These are phyloP conservation scores for Tauraco hartlaubi DNA, from an alignment of 2,797 vertebrate genomes.

Conservation along the genomic window DNA sequence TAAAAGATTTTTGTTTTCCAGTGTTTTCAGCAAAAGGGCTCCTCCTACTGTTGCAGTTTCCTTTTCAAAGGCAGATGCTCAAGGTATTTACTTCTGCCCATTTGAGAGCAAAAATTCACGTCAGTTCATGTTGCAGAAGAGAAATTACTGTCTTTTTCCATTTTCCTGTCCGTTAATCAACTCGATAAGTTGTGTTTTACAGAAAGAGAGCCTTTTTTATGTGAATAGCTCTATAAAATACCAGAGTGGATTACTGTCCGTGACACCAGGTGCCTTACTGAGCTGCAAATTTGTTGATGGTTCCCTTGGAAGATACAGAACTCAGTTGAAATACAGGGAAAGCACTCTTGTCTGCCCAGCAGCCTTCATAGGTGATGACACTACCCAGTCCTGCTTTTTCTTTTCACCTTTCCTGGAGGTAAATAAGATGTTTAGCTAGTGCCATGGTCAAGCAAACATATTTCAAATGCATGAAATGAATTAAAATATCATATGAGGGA, in stretches of 20 bases:
- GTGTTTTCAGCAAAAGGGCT: slow-evolving; percentile 5
- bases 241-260: neutral
- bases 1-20: neutral
- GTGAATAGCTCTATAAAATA: neutral
- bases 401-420: neutral
- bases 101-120: neutral
- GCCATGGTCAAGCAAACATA: fast-evolving
- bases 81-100: neutral
- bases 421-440: neutral
- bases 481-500: neutral
- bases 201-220: neutral
- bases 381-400: neutral
- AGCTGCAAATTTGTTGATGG: neutral
- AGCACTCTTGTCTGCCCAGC: neutral
- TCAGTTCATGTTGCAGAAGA: neutral
- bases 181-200: neutral
- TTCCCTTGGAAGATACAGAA: neutral
- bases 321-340: neutral
- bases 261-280: neutral
- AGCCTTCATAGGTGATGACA: neutral
- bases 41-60: slow-evolving; percentile 5
- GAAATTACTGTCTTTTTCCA: neutral
- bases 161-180: neutral
- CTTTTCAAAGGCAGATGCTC: neutral
- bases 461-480: neutral